Conservation (phyloP, 2,797 vertebrate genomes). For the Moxostoma hubbsi region DNA sequence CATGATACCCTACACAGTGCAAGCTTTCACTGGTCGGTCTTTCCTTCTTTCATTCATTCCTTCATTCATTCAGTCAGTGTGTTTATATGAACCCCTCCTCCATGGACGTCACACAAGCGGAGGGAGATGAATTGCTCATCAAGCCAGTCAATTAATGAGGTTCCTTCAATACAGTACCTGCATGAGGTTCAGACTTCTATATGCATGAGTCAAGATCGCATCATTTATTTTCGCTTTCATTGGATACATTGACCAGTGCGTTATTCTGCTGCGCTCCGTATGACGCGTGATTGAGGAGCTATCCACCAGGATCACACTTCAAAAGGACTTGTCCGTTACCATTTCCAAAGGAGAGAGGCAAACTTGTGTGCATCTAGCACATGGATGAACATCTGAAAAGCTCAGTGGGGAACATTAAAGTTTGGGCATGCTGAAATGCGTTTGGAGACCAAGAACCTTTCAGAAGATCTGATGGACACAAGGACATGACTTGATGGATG, state of each 20-base stretch:
- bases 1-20: background rate
- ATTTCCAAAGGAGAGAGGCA: background rate
- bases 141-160: conserved; percentile 32
- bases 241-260: background rate
- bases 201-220: background rate
- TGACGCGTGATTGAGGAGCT: conserved; percentile 8
- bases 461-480: conserved; percentile 12
- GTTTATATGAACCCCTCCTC: conserved; percentile 48
- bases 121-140: conserved; percentile 41
- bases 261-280: background rate
- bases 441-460: conserved; percentile 18
- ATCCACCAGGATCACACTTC: background rate
- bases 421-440: conserved; percentile 36
- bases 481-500: conserved; percentile 7
- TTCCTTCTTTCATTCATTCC: conserved; percentile 30
- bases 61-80: conserved; percentile 27
- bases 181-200: conserved; percentile 15
- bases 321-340: background rate
- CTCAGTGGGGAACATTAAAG: conserved; percentile 13
- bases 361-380: conserved; percentile 1
- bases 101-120: conserved; percentile 52
- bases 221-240: background rate
- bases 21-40: background rate
- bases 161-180: conserved; percentile 39
- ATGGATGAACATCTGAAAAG: background rate